Evolutionary conservation across 2,113 vertebrate genomes (phyloP), one percentile per base, ranked within the genome.

Genomic region (Osmerus mordax): DNA sequence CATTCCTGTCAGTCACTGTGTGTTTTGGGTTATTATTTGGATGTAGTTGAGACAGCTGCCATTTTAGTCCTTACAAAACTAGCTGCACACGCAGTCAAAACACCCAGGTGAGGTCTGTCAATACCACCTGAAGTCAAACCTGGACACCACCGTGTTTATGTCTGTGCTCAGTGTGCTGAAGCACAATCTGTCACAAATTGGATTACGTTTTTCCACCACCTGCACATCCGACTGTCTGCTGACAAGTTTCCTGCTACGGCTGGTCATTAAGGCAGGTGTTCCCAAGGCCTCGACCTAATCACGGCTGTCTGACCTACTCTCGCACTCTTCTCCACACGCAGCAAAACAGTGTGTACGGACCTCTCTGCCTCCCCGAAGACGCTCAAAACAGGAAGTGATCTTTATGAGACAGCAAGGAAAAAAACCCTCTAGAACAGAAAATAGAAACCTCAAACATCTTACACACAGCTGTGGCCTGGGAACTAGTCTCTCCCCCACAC

Each of bases 121-220:
- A 36, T 1, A 36, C 32, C 32, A 36, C n/a, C n/a, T 59, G n/a
- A 59, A 21, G 56, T 4, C 56, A 59, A 2, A 5, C 19, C 11
- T 60, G 9, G 18, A 60, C 32, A 36, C 32, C 9, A 21, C 19
- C 12, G 5, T 6, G 19, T 11, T 8, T 59, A 9, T 51, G 7
- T 56, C 16, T 51, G 36, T 51, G 36, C 25, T 19, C n/a, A 52
- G 65, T 59, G 23, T 70, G 36, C 15, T 60, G 60, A 65, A 16
- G 19, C 19, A 21, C 63, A 71, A 69, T 47, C 13, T 78, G 59
- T 60, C 63, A 52, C 7, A 18, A 13, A 47, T 56, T 58, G 62
- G 54, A 78, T 78, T 72, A 70, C 52, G 56, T 36, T 47, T 80
- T 70, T 21, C 71, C 73, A 71, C 71, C 65, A 47, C 29, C 29